A percentile compares a stretch with the other conserved stretches of the same genome.
Evolutionary conservation across 2,888 invertebrate species (phyloP).

Genomic region (Xylocampa areola): DNA sequence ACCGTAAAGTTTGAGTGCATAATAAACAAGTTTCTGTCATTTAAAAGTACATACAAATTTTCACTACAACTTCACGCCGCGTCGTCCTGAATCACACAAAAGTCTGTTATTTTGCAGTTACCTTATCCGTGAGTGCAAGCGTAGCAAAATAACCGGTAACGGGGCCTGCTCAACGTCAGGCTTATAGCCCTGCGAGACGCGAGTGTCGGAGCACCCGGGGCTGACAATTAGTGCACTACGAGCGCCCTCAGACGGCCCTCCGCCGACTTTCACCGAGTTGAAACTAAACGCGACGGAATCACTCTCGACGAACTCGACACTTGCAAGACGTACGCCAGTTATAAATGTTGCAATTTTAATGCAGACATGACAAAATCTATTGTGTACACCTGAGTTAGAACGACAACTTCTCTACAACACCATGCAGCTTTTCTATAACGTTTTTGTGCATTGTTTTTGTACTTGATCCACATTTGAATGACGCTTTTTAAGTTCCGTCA

Average conservation of each 20-base stretch:
- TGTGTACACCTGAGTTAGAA: conserved; percentile 2
- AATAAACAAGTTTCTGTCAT: no score
- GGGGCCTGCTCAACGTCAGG: conserved; percentile 32
- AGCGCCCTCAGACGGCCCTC: conserved; percentile 76
- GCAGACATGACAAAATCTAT: conserved; percentile 37
- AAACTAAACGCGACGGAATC: conserved; percentile 72
- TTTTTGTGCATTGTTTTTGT: no score
- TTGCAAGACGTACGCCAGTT: conserved; percentile 52
- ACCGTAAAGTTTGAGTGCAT: no score
- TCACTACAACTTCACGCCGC: no score
- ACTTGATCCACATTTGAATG: no score
- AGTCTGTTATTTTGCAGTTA: conserved; percentile 13
- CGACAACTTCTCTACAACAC: not conserved
- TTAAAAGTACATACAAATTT: no score
- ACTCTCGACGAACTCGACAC: conserved; percentile 60
- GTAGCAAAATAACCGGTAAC: conserved; percentile 32
- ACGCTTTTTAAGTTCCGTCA: no score
- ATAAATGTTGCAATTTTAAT: conserved; percentile 53
- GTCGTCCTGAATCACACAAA: not conserved
- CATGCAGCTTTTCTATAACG: not conserved
- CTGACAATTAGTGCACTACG: conserved; percentile 79
- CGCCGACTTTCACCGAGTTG: conserved; percentile 63
- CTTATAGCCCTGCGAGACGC: conserved; percentile 41
- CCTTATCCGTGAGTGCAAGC: conserved; percentile 15
- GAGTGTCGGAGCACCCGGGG: conserved; percentile 60